These are phyloP conservation scores for Nemopilema nomurai DNA, from an alignment of 30 jellyfish, hydroid and myxozoan genomes.

Conservation along the genomic window DNA sequence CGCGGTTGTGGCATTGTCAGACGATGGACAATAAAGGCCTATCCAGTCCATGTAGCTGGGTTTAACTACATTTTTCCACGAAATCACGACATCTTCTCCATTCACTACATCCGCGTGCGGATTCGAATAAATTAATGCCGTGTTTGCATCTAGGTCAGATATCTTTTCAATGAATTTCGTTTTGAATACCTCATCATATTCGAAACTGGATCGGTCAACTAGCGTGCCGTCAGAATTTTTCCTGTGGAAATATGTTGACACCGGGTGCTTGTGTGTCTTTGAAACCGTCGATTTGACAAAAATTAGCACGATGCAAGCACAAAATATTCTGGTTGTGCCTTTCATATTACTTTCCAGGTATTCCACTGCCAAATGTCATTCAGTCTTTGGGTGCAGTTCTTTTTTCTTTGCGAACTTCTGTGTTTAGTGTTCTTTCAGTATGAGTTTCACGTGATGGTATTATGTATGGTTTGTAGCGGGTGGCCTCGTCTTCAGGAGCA, in stretches of 20 bases:
- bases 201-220: slow-evolving; percentile 40
- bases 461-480: neutral
- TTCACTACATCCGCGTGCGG: slow-evolving; percentile 43
- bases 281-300: neutral
- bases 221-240: slow-evolving; percentile 51
- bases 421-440: neutral
- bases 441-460: neutral
- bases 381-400: neutral
- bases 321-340: neutral
- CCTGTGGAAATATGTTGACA: slow-evolving; percentile 65
- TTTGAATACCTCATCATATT: slow-evolving; percentile 20
- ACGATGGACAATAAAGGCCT: slow-evolving; percentile 81
- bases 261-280: slow-evolving; percentile 58
- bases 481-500: neutral
- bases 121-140: slow-evolving; percentile 12
- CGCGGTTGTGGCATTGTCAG: slow-evolving; percentile 43
- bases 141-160: slow-evolving; percentile 29
- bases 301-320: neutral
- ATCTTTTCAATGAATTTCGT: slow-evolving; percentile 24
- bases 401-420: neutral
- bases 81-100: slow-evolving; percentile 70
- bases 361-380: neutral
- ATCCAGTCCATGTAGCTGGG: slow-evolving; percentile 82
- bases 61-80: slow-evolving; percentile 56
- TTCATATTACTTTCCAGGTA: neutral